Evolutionary conservation across 2,888 invertebrate species (phyloP).

Genomic region (Tinea trinotella): DNA sequence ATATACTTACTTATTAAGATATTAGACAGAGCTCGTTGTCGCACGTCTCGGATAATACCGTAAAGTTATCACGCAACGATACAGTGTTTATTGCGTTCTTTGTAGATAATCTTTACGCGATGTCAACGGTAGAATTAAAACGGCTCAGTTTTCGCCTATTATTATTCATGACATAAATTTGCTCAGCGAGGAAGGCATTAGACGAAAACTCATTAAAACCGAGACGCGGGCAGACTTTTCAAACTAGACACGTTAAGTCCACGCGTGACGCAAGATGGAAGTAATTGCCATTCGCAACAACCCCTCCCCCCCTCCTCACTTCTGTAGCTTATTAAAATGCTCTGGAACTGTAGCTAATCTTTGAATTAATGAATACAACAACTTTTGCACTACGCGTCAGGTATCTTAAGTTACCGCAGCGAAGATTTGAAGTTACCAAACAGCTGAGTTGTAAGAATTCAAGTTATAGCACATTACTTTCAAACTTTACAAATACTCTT

Average conservation of each 20-base stretch:
- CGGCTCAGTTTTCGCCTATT: constrained; percentile 20
- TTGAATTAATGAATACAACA: constrained; percentile 9
- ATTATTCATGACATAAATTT: constrained; percentile 68
- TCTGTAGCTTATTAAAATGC: constrained; percentile 56
- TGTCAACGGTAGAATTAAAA: constrained; percentile 18
- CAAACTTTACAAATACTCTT: no score
- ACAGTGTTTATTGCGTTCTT: constrained; percentile 15
- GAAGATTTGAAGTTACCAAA: no score
- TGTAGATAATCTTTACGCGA: constrained; percentile 14
- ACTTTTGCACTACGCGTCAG: background rate
- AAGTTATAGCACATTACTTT: no score
- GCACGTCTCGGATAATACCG: background rate
- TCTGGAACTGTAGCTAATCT: constrained; percentile 25
- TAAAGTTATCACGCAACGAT: background rate
- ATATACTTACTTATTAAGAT: background rate
- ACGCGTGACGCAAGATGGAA: constrained; percentile 47
- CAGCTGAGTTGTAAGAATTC: no score
- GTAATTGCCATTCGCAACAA: constrained; percentile 44
- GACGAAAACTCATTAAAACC: constrained; percentile 70
- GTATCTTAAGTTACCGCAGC: background rate
- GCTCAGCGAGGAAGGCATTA: constrained; percentile 62
- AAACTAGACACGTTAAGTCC: constrained; percentile 70
- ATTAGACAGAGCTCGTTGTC: background rate
- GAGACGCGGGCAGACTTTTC: constrained; percentile 67
- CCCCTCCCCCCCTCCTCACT: constrained; percentile 32